These are phyloP conservation scores for Capitulum mitella DNA, from an alignment of 2,888 invertebrate species.

Conservation along the genomic window DNA sequence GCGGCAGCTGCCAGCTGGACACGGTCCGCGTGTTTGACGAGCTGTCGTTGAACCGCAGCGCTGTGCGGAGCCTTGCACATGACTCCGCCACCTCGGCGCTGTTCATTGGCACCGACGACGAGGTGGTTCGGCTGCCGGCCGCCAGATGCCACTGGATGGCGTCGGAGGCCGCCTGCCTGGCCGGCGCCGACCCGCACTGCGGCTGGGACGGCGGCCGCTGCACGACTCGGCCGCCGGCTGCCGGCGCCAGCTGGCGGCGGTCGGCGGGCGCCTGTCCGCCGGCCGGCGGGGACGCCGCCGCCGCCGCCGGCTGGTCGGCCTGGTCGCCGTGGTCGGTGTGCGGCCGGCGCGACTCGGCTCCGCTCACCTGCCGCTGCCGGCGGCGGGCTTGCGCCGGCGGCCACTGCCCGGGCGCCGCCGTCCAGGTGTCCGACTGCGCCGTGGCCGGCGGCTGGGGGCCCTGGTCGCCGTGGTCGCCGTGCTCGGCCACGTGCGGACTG, in stretches of 20 bases:
- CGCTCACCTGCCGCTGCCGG: constrained; percentile 42
- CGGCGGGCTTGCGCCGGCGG: constrained; percentile 48
- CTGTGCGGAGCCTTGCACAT: not conserved
- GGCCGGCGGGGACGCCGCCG: constrained; percentile 51
- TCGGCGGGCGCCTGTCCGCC: constrained; percentile 66
- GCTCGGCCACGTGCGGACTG: constrained; percentile 75
- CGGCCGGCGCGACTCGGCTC: constrained; percentile 52
- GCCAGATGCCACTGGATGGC: constrained; percentile 69
- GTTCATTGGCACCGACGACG: constrained; percentile 63
- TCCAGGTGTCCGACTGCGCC: constrained; percentile 71
- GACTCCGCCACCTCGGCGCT: constrained; percentile 45
- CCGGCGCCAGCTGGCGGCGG: constrained; percentile 60
- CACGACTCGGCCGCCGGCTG: constrained; percentile 58
- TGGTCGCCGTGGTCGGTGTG: constrained; percentile 81
- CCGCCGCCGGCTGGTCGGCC: constrained; percentile 76
- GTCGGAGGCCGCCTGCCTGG: constrained; percentile 62
- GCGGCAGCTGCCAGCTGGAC: not conserved
- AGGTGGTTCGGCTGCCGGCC: constrained; percentile 63
- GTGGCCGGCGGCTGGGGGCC: constrained; percentile 88
- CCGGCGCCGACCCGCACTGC: constrained; percentile 87
- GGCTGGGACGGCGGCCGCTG: constrained; percentile 79
- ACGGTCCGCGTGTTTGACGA: not conserved
- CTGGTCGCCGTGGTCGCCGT: constrained; percentile 89
- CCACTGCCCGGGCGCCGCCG: constrained; percentile 53
- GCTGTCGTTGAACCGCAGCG: not conserved